Evolutionary conservation across 1,140 invertebrate species (phyloP).

Genomic region (Acromyrmex echinatior): DNA sequence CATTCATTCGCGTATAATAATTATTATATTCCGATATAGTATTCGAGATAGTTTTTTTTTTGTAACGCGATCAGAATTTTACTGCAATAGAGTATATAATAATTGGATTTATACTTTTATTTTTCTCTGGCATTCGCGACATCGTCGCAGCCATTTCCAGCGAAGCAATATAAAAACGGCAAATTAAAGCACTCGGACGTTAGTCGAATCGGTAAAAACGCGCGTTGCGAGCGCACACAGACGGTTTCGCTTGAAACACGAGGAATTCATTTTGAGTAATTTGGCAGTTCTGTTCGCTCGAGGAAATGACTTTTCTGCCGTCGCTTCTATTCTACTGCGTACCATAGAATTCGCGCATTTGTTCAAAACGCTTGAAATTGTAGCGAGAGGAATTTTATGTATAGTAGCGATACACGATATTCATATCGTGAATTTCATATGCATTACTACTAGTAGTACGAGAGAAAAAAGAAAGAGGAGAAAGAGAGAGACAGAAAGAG

Average conservation of each 20-base stretch:
- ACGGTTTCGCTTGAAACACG: slow-evolving; percentile 25
- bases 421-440: not conserved
- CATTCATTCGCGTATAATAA: not conserved
- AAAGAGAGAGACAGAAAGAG: not conserved
- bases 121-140: not conserved
- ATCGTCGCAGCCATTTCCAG: not conserved
- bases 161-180: slow-evolving; percentile 41
- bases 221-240: not conserved
- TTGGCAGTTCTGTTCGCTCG: slow-evolving; percentile 60
- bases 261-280: slow-evolving; percentile 61
- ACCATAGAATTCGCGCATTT: slow-evolving; percentile 43
- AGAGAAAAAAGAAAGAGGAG: not conserved
- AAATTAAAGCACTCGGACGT: slow-evolving; percentile 49
- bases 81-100: not conserved
- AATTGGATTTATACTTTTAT: slow-evolving; percentile 34
- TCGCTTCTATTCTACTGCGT: slow-evolving; percentile 37
- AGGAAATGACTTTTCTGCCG: slow-evolving; percentile 60
- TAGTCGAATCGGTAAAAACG: slow-evolving; percentile 45
- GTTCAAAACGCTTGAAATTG: slow-evolving; percentile 26
- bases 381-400: slow-evolving; percentile 8
- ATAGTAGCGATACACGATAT: not conserved
- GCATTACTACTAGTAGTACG: too few relatives aligned
- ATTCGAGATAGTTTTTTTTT: not conserved
- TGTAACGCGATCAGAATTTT: not conserved
- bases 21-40: not conserved